Evolutionary conservation across 2,888 invertebrate genomes (phyloP), one percentile per base, ranked within the genome.

Genomic region (Patella caerulea): DNA sequence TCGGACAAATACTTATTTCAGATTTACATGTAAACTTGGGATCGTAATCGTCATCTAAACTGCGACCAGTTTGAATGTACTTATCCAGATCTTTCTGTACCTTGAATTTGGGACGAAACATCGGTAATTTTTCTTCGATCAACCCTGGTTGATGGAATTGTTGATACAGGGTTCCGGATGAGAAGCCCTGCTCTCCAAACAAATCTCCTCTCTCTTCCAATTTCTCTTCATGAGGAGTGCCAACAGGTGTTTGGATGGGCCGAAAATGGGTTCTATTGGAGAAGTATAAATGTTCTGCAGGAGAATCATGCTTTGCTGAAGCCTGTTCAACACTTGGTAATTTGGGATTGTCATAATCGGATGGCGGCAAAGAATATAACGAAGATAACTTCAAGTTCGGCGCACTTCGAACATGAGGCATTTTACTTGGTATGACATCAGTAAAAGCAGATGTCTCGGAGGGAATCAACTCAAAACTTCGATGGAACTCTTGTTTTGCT

Each of bases 261-360:
- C 95, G 94, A 93, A 97, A 96, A 92, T 97, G 96, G 79, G 96
- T 96, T 83, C 94, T 94, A 82, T 94, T 93, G 11, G 96, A 95
- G 24, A 95, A 95, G 81, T 96, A 93, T 84, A 96, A 92, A 91
- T 96, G 95, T 89, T 96, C 96, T 84, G 93, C 93, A 54, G 86
- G 84, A 52, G 83, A 82, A 19, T 55, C 72, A 5, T 77, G 76
- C 45, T 71, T 79, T 87, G 92, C 92, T 70, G 83, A 80, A 65
- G 72, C 77, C 12, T 70, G 72, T 14, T 81, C 77, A 29, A 19
- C 65, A 65, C 19, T 65, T 19, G 72, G 54, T 19, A 24, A 52
- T 54, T 65, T 65, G 7, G 76, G 71, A 53, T 34, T 52, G 24
- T 56, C 59, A 54, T 72, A 59, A 52, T 15, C 24, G 11, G 45